These are phyloP conservation scores for Thymallus thymallus DNA, from an alignment of 2,113 vertebrate species.

Conservation along the genomic window DNA sequence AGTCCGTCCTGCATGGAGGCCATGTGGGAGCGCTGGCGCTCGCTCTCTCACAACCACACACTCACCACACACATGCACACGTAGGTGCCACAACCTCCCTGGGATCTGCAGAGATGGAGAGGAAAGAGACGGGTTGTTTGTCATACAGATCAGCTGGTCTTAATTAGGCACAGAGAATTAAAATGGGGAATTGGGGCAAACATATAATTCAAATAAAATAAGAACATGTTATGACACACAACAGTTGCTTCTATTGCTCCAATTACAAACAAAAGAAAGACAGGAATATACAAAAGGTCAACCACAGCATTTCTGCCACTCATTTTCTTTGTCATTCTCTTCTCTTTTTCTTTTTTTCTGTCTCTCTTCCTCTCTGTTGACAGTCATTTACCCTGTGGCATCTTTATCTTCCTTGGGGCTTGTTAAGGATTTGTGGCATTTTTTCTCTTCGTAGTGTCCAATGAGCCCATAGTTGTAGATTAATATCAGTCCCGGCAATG, in stretches of 20 bases:
- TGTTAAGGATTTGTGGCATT: constrained; percentile 1
- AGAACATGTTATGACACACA: too few relatives aligned
- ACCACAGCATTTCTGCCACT: too few relatives aligned
- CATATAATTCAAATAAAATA: too few relatives aligned
- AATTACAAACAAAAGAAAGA: background rate
- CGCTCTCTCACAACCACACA: constrained; percentile 42
- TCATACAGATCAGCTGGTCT: constrained; percentile 10
- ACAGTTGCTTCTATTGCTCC: too few relatives aligned
- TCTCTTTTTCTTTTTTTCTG: constrained; percentile 9
- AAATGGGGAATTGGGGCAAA: background rate
- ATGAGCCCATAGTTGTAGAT: background rate
- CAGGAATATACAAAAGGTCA: background rate
- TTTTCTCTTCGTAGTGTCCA: background rate
- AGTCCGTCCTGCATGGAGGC: constrained; percentile 84
- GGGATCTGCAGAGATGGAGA: constrained; percentile 55
- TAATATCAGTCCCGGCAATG: too few relatives aligned
- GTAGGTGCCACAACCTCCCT: constrained; percentile 59
- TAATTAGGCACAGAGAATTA: constrained; percentile 20
- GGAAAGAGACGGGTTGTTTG: background rate
- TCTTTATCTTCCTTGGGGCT: constrained; percentile 3
- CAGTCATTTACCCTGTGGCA: constrained; percentile 26
- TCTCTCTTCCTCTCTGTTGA: constrained; percentile 26
- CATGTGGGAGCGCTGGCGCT: constrained; percentile 78
- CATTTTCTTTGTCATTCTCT: background rate
- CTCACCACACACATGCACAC: constrained; percentile 55